Conservation (phyloP, 2,797 vertebrate genomes). For the Hirundo rustica region DNA sequence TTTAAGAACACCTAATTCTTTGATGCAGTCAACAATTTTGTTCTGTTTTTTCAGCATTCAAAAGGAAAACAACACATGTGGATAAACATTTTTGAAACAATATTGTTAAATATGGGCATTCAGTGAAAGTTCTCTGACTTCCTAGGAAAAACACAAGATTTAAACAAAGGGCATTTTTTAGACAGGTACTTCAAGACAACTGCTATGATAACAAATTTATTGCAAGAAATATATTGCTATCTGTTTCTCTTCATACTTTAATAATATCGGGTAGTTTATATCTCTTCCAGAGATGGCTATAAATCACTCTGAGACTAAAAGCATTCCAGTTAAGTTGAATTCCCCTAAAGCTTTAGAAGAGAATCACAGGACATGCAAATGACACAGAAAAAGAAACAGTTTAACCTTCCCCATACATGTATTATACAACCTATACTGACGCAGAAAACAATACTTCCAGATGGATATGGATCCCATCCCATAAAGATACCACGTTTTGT, state of each 20-base stretch:
- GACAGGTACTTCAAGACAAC: background rate
- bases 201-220: background rate
- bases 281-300: background rate
- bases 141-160: background rate
- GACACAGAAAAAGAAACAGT: background rate
- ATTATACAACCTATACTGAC: background rate
- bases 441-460: background rate
- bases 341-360: background rate
- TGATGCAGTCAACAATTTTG: background rate
- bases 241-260: constrained; percentile 17
- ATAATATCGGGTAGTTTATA: background rate
- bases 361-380: background rate
- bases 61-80: background rate
- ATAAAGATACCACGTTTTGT: background rate
- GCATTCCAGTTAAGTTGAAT: background rate
- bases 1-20: background rate
- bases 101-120: background rate
- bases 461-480: background rate
- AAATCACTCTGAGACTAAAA: background rate
- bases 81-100: background rate
- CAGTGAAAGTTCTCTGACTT: background rate
- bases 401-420: background rate
- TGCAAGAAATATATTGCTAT: constrained; percentile 13
- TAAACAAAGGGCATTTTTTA: background rate
- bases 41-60: background rate